phyloP scores from a whole-genome alignment of 2,888 invertebrate species.

The Ryuthela nishihirai region DNA sequence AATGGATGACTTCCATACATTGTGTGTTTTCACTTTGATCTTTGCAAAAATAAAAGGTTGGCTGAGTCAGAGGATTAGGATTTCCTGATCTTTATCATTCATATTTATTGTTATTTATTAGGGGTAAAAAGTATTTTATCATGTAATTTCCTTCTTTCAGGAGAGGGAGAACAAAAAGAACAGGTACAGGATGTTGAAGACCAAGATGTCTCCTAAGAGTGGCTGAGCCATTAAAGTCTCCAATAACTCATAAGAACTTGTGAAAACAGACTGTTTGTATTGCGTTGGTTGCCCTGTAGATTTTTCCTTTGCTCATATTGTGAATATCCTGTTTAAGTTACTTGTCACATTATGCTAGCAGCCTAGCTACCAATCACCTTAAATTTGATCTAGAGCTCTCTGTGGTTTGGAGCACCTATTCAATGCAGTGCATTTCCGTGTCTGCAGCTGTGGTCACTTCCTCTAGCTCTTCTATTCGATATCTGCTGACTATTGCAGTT shows the following conservation, averaged over 20 bases:
- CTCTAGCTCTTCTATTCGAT: no score
- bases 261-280: conserved; percentile 35
- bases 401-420: conserved; percentile 29
- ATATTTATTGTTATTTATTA: no score
- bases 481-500: no score
- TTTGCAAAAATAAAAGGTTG: no score
- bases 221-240: conserved; percentile 27
- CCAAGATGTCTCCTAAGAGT: conserved; percentile 86
- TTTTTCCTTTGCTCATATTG: conserved; percentile 39
- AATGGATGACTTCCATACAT: no score
- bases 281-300: conserved; percentile 39
- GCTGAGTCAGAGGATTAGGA: no score
- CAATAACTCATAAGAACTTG: conserved; percentile 34
- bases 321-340: conserved; percentile 35
- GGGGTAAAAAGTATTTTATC: no score
- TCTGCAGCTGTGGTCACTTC: no score
- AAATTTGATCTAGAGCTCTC: conserved; percentile 9
- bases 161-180: conserved; percentile 84
- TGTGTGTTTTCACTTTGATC: no score
- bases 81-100: no score
- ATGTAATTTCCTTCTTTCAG: conserved; percentile 59
- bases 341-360: conserved; percentile 22
- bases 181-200: conserved; percentile 88
- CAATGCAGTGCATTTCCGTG: no score
- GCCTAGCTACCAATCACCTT: conserved; percentile 30